Base-by-base conservation (phyloP, 2,888 invertebrate genomes). In the Furcula furcula region DNA sequence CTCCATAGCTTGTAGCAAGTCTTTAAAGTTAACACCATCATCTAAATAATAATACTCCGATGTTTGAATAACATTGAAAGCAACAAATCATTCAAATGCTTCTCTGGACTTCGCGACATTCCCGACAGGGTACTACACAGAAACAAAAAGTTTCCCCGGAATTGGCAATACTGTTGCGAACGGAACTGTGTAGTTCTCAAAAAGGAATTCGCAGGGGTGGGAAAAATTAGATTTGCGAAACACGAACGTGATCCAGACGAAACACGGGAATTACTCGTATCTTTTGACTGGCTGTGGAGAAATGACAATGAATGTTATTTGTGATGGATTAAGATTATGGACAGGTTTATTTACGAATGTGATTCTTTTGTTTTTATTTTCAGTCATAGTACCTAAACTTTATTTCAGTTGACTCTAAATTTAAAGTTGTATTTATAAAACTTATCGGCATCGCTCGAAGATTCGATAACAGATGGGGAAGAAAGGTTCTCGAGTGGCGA, bases 171-270 rank as follows among this genome's bases (percentile, higher is more conserved):
- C 70, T 53, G 65, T 59, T 43, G 49, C 36, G 58, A 59, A 53
- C 65, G 67, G 56, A 62, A 63, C 60, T 56, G 71, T 67, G 77
- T 77, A 76, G 79, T 75, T 77, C 72, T 79, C 71, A 73, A 78
- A 81, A 84, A 76, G 79, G 74, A 76, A 82, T 80, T 72, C 72
- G 69, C 64, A 54, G 51, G 59, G 53, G 61, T 46, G 67, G 64
- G 71, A 76, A 75, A 81, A 85, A 87, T 84, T 84, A 80, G 82
- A 86, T 86, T 85, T 86, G 76, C 63, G 77, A 75, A 78, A 80
- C 76, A 75, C 69, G 74, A 68, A 81, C 82, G 84, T 82, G 84
- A 70, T 52, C 60, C 51, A 56, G 56, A 36, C 53, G 51, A 47
- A 26, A 26, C 14, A 26, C 26, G 26, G 26, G 14, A 55, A 55